phyloP scores from a whole-genome alignment of 2,113 vertebrate species.

The Arenaria interpres region DNA sequence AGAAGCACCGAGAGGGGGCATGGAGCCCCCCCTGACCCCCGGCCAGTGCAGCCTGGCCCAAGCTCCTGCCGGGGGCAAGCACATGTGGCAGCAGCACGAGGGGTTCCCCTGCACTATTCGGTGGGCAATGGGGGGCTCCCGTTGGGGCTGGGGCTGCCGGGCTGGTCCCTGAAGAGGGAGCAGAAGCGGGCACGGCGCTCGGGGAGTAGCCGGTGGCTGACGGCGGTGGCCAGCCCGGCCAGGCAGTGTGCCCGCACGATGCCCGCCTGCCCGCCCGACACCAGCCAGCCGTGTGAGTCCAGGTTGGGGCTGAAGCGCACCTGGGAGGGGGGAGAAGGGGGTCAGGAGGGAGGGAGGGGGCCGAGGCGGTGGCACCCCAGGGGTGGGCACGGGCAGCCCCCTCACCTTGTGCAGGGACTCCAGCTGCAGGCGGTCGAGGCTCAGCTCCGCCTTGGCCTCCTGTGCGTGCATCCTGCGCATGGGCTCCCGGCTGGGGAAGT shows the following conservation, averaged over 20 bases:
- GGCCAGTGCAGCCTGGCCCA: neutral
- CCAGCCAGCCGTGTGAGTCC: conserved; percentile 84
- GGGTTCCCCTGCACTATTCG: accelerated
- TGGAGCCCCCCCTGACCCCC: neutral
- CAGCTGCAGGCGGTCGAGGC: conserved; percentile 85
- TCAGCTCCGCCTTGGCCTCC: conserved; percentile 76
- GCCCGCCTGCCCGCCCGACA: conserved; percentile 86
- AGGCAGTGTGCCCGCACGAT: conserved; percentile 88
- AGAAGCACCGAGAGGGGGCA: neutral
- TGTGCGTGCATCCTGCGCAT: conserved; percentile 80
- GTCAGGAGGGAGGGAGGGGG: neutral
- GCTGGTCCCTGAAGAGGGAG: conserved; percentile 49
- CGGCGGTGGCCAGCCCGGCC: conserved; percentile 67
- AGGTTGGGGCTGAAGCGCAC: conserved; percentile 93
- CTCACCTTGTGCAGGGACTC: conserved; percentile 89
- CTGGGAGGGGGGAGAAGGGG: conserved; percentile 64
- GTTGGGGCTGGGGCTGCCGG: neutral
- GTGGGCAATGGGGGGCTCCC: neutral
- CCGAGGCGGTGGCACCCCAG: accelerated
- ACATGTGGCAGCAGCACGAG: accelerated
- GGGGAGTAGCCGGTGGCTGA: conserved; percentile 65
- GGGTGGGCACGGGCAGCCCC: too few species aligned
- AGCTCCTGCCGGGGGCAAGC: neutral
- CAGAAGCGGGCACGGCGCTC: conserved; percentile 76
- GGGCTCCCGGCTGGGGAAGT: conserved; percentile 70